Conservation (phyloP, 2,888 invertebrate species). For the Omphaloscelis lunosa region DNA sequence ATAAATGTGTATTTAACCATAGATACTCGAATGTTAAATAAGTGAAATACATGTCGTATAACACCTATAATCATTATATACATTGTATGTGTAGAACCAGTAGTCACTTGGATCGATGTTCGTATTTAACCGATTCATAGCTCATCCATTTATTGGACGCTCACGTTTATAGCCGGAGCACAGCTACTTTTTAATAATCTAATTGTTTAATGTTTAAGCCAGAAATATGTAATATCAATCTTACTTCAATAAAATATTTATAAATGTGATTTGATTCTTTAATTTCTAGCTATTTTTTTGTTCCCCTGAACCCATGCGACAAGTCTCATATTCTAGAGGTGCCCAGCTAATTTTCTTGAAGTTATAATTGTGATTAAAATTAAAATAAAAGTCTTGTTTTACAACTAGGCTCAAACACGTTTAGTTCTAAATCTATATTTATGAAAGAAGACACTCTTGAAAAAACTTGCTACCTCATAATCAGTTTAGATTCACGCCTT, state of each 20-base stretch:
- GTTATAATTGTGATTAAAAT: too few species aligned
- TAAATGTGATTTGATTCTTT: conserved; percentile 42
- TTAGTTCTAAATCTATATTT: conserved; percentile 12
- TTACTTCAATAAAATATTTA: conserved; percentile 58
- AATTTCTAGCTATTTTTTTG: neutral
- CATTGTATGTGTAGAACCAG: conserved; percentile 20
- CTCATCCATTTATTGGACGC: conserved; percentile 6
- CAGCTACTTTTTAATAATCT: conserved; percentile 27
- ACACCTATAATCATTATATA: conserved; percentile 2
- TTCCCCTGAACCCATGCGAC: neutral
- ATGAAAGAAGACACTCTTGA: neutral
- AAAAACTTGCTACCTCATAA: neutral
- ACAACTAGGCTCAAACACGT: neutral
- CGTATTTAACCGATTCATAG: conserved; percentile 5
- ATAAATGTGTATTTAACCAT: conserved; percentile 38
- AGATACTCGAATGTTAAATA: conserved; percentile 21
- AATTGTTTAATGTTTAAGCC: conserved; percentile 71
- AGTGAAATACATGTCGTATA: conserved; percentile 26
- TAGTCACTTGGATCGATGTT: conserved; percentile 42
- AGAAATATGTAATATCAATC: conserved; percentile 64
- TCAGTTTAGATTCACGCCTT: neutral
- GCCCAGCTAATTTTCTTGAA: too few species aligned
- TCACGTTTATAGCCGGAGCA: conserved; percentile 31
- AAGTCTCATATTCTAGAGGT: neutral
- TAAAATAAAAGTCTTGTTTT: neutral